A percentile compares a stretch with the other conserved stretches of the same genome.
These are phyloP conservation scores for Phrynosoma blainvillii DNA, from an alignment of 2,113 vertebrate species.

Conservation along the genomic window DNA sequence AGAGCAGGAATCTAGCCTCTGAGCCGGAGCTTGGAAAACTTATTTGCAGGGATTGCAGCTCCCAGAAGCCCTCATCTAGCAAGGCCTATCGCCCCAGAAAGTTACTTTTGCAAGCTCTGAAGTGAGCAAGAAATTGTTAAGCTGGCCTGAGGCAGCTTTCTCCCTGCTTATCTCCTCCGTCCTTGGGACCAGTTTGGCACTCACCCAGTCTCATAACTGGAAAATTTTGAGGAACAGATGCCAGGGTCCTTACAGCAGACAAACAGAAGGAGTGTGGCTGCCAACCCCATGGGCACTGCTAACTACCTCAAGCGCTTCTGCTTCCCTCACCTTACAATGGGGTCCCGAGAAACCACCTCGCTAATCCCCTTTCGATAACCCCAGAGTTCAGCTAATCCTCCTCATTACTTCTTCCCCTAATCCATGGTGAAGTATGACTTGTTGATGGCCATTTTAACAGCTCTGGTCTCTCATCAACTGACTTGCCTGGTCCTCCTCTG, in stretches of 20 bases:
- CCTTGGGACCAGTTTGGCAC: background rate
- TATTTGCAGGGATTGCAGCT: no score
- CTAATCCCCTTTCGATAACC: conserved; percentile 26
- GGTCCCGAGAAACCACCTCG: conserved; percentile 5
- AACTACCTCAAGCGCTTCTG: background rate
- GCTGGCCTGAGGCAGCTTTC: background rate
- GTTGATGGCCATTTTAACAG: background rate
- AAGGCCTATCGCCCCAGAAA: background rate
- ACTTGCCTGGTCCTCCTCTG: background rate
- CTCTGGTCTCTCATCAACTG: background rate
- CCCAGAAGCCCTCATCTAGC: no score
- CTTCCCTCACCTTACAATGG: background rate
- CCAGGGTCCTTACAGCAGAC: background rate
- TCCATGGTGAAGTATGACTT: conserved; percentile 9
- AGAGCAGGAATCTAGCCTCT: no score
- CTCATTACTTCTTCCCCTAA: conserved; percentile 26
- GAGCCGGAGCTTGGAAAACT: no score
- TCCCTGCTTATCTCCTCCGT: background rate
- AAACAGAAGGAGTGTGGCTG: background rate
- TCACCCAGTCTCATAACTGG: background rate
- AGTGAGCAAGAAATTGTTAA: background rate
- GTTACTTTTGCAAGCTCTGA: background rate
- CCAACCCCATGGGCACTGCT: fast-evolving
- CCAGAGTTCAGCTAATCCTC: conserved; percentile 30
- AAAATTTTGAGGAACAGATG: background rate